Conservation (phyloP, 2,888 invertebrate species). For the Podabrus alpinus region DNA sequence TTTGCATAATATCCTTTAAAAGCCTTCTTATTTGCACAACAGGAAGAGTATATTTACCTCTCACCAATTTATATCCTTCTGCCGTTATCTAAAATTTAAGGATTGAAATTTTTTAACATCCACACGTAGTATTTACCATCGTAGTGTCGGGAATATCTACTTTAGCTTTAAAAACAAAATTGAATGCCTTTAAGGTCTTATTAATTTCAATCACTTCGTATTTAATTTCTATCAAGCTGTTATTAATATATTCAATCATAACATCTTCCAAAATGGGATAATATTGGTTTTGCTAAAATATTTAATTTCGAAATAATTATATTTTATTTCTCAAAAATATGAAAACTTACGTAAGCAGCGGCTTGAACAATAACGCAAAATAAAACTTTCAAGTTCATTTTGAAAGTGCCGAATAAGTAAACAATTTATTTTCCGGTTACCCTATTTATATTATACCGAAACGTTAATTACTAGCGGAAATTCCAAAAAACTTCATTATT, state of each 20-base stretch:
- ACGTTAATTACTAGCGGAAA: background rate
- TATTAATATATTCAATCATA: background rate
- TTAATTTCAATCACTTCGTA: background rate
- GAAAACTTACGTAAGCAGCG: background rate
- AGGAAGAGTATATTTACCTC: background rate
- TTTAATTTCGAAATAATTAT: too few species aligned
- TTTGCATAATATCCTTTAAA: background rate
- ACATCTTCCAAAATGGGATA: background rate
- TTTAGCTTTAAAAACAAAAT: background rate
- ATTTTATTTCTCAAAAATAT: too few species aligned
- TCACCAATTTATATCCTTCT: background rate
- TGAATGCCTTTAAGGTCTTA: background rate
- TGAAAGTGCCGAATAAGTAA: background rate
- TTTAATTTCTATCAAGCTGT: background rate
- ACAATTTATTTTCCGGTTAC: background rate
- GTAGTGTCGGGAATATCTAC: background rate
- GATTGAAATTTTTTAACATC: too few species aligned
- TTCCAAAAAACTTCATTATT: background rate
- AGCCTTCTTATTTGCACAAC: background rate
- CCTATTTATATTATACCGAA: background rate
- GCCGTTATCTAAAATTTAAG: background rate
- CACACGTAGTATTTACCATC: background rate
- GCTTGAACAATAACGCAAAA: too few species aligned
- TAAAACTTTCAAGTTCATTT: background rate
- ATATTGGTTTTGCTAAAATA: background rate